A percentile compares a stretch with the other conserved stretches of the same genome.
Conservation (phyloP, 2,797 vertebrate genomes). For the Huso huso region DNA sequence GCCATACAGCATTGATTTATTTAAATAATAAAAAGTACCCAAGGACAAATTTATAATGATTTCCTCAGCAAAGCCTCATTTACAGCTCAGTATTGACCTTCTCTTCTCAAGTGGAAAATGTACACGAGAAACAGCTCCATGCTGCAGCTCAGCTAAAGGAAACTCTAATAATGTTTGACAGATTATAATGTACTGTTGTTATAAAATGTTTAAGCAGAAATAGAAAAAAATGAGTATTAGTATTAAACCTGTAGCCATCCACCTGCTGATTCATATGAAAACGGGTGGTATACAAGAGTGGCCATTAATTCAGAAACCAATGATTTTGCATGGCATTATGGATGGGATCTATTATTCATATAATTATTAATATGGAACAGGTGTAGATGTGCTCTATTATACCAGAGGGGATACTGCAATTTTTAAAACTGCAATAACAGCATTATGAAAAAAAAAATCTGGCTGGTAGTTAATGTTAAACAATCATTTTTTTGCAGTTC, state of each 20-base stretch:
- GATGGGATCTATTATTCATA: slow-evolving; percentile 28
- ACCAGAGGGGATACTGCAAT: slow-evolving; percentile 18
- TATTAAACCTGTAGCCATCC: slow-evolving; percentile 15
- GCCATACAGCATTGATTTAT: slow-evolving; percentile 3
- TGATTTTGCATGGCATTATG: slow-evolving; percentile 9
- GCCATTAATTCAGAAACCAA: neutral
- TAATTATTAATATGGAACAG: slow-evolving; percentile 27
- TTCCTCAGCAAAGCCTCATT: slow-evolving; percentile 6
- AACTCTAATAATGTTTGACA: slow-evolving; percentile 34
- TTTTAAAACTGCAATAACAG: slow-evolving; percentile 10
- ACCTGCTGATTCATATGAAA: slow-evolving; percentile 17
- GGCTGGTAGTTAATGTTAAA: slow-evolving; percentile 8
- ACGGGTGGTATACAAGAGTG: slow-evolving; percentile 7
- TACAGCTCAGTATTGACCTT: slow-evolving; percentile 34
- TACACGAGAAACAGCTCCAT: slow-evolving; percentile 36
- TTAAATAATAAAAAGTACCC: slow-evolving; percentile 8
- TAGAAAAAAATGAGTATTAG: slow-evolving; percentile 16
- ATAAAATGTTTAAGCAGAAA: slow-evolving; percentile 27
- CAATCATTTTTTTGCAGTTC: neutral
- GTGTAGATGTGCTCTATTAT: slow-evolving; percentile 24
- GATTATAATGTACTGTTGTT: slow-evolving; percentile 31
- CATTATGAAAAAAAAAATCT: slow-evolving; percentile 11
- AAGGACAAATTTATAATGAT: slow-evolving; percentile 4
- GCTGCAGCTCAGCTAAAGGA: slow-evolving; percentile 21
- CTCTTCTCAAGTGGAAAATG: slow-evolving; percentile 37